Percentiles rank a stretch among this genome's conserved stretches.
phyloP scores from a whole-genome alignment of 2,113 vertebrate species.

The Sula dactylatra region DNA sequence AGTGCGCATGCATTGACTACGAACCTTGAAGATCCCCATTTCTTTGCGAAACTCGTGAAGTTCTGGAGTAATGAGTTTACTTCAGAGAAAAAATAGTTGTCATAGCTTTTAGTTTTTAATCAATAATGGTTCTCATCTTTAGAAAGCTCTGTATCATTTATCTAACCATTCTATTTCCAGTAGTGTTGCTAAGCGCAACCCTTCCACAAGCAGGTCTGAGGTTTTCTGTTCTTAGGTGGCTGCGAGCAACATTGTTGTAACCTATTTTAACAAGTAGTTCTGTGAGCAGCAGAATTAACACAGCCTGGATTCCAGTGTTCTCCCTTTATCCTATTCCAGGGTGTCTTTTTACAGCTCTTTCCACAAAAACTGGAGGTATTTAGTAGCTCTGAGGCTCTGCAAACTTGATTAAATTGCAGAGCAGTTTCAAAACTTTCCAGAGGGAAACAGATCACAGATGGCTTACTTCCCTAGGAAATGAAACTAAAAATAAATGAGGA shows the following conservation, averaged over 20 bases:
- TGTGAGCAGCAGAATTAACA: not conserved
- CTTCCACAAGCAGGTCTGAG: not conserved
- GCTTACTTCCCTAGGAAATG: slow-evolving; percentile 16
- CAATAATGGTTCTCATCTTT: not conserved
- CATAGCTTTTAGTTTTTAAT: not conserved
- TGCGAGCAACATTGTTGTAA: not conserved
- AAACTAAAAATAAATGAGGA: slow-evolving; percentile 22
- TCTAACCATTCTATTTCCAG: not conserved
- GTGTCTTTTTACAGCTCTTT: not conserved
- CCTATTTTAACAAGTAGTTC: not conserved
- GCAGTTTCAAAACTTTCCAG: not conserved
- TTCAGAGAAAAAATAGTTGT: not conserved
- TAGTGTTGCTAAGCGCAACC: not conserved
- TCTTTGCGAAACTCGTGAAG: not conserved
- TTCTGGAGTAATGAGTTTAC: not conserved
- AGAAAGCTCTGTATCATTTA: not conserved
- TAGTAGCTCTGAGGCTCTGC: not conserved
- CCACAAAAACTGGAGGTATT: not conserved
- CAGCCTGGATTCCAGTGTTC: not conserved
- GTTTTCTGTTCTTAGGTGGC: not conserved
- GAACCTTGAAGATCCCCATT: not conserved
- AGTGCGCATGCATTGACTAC: not conserved
- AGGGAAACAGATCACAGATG: not conserved
- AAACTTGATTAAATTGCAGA: not conserved
- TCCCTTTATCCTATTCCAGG: not conserved